Percentiles rank a stretch among this genome's conserved stretches.
These are phyloP conservation scores for Torymus aiolomorphi DNA, from an alignment of 2,888 invertebrate species.

Conservation along the genomic window DNA sequence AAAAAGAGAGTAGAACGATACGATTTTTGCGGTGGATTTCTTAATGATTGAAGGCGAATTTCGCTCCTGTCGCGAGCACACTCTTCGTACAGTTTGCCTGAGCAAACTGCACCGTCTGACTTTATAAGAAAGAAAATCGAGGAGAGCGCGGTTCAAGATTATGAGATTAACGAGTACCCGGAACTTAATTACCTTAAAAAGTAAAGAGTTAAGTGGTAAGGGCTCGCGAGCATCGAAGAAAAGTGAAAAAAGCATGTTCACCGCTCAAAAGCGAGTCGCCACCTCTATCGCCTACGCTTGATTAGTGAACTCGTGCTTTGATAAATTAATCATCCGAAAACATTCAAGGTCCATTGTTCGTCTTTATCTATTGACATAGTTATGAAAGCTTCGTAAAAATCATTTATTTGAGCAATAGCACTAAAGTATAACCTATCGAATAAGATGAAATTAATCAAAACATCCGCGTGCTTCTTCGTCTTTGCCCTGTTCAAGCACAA, in stretches of 20 bases:
- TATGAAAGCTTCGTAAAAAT: too few species aligned
- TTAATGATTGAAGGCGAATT: constrained; percentile 66
- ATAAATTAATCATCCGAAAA: neutral
- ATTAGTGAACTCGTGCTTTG: neutral
- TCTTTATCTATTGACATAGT: neutral
- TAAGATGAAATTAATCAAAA: too few species aligned
- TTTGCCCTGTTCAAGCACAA: too few species aligned
- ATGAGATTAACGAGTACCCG: constrained; percentile 43
- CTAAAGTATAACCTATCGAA: too few species aligned
- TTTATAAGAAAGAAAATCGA: constrained; percentile 46
- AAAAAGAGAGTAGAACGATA: too few species aligned
- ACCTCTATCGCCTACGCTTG: neutral
- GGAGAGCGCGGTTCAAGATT: constrained; percentile 33
- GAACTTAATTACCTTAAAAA: constrained; percentile 37
- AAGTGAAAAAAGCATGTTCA: too few species aligned
- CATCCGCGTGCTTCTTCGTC: too few species aligned
- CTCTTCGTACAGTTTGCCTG: neutral
- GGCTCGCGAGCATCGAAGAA: too few species aligned
- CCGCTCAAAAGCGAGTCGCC: too few species aligned
- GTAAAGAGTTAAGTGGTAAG: constrained; percentile 16
- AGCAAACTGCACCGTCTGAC: constrained; percentile 13
- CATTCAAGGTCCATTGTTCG: neutral
- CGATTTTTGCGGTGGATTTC: constrained; percentile 10
- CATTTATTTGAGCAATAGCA: too few species aligned
- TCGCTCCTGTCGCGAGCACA: constrained; percentile 62